Percentiles rank a stretch among this genome's conserved stretches.
phyloP scores from a whole-genome alignment of 2,888 invertebrate species.

The Dynastes hyllus region DNA sequence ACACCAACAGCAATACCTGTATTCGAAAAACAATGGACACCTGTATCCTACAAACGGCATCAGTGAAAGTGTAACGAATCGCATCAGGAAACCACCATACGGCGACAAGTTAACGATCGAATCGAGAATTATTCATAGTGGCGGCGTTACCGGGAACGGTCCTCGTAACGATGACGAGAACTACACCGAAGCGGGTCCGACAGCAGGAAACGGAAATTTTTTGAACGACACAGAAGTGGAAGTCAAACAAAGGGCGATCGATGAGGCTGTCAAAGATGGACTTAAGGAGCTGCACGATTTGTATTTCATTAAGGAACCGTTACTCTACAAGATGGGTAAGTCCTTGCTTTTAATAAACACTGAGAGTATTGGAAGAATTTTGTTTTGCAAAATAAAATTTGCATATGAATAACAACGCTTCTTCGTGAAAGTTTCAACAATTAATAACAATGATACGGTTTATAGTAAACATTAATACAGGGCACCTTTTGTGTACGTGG shows the following conservation, averaged over 20 bases:
- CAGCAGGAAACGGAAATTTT: slow-evolving; percentile 14
- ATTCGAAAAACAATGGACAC: not conserved
- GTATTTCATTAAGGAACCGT: slow-evolving; percentile 76
- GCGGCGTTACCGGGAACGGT: not conserved
- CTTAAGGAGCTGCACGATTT: slow-evolving; percentile 80
- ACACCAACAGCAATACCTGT: not conserved
- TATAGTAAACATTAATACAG: no score
- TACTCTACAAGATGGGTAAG: slow-evolving; percentile 77
- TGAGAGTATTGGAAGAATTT: no score
- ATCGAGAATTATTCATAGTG: slow-evolving; percentile 33
- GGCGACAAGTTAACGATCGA: not conserved
- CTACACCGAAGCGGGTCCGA: not conserved
- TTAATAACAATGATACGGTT: no score
- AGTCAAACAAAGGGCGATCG: slow-evolving; percentile 70
- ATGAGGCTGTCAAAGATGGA: slow-evolving; percentile 80
- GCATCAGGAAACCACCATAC: not conserved
- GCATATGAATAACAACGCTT: no score
- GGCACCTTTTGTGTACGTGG: no score
- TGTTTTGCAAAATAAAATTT: no score
- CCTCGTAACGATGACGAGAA: slow-evolving; percentile 5
- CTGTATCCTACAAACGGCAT: slow-evolving; percentile 3
- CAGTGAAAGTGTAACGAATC: slow-evolving; percentile 37
- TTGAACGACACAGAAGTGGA: not conserved
- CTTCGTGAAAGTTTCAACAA: no score
- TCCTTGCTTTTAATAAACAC: slow-evolving; percentile 27